These are phyloP conservation scores for Metaphire vulgaris DNA, from an alignment of 1,140 invertebrate genomes.

Conservation along the genomic window DNA sequence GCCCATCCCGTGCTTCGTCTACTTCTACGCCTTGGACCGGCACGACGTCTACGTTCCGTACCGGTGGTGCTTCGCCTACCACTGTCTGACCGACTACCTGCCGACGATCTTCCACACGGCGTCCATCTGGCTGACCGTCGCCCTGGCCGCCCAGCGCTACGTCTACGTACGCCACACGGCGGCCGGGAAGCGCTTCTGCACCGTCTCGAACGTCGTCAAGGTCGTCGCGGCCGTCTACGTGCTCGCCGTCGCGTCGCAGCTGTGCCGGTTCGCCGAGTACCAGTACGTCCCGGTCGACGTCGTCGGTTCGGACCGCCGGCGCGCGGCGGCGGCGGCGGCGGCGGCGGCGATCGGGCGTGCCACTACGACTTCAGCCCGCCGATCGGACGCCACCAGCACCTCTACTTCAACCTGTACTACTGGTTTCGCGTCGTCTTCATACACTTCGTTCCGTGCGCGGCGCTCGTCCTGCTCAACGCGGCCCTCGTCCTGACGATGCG, in stretches of 20 bases:
- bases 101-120: no score
- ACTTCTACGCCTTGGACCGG: slow-evolving; percentile 8
- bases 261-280: slow-evolving; percentile 69
- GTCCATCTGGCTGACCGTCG: no score
- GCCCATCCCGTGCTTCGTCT: slow-evolving; percentile 60
- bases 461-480: slow-evolving; percentile 79
- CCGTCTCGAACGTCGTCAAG: slow-evolving; percentile 65
- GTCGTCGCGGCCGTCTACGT: slow-evolving; percentile 69
- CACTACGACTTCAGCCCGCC: not conserved
- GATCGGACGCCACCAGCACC: slow-evolving; percentile 41
- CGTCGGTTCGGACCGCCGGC: no score
- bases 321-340: slow-evolving; percentile 61
- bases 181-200: slow-evolving; percentile 75
- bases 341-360: slow-evolving; percentile 22
- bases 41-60: not conserved
- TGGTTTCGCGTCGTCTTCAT: slow-evolving; percentile 83
- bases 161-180: slow-evolving; percentile 89
- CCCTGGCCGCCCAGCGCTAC: no score
- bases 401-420: slow-evolving; percentile 73
- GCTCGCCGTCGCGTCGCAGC: slow-evolving; percentile 69
- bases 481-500: slow-evolving; percentile 76
- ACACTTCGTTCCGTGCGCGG: slow-evolving; percentile 77
- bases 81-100: slow-evolving; percentile 45
- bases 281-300: slow-evolving; percentile 53
- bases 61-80: slow-evolving; percentile 22